These are phyloP conservation scores for Drosophila villosipedis DNA, from an alignment of 2,888 invertebrate species.

Conservation along the genomic window DNA sequence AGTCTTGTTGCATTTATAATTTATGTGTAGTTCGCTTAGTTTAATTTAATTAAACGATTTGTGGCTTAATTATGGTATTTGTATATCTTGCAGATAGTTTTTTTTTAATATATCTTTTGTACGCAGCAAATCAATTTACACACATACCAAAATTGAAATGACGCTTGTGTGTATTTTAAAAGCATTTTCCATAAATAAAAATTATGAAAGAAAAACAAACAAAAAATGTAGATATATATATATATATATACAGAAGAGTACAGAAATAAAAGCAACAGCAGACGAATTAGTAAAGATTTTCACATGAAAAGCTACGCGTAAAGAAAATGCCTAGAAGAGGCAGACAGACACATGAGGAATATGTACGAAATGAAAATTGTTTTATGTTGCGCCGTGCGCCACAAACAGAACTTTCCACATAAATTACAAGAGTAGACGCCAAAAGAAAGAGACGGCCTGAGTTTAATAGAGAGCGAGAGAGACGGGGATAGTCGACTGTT, in stretches of 20 bases:
- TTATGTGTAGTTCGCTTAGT: constrained; percentile 57
- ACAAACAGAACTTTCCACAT: constrained; percentile 69
- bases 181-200: constrained; percentile 81
- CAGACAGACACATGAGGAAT: constrained; percentile 10
- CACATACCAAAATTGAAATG: constrained; percentile 22
- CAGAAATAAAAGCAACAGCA: constrained; percentile 45
- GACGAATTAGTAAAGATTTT: constrained; percentile 78
- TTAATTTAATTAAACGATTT: constrained; percentile 64
- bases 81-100: constrained; percentile 28
- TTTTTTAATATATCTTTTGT: neutral
- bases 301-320: constrained; percentile 78
- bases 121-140: constrained; percentile 37
- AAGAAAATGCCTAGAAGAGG: constrained; percentile 33
- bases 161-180: constrained; percentile 57
- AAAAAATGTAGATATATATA: neutral
- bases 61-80: constrained; percentile 20
- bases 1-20: constrained; percentile 44
- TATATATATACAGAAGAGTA: neutral
- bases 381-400: constrained; percentile 66
- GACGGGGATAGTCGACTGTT: constrained; percentile 50
- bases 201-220: constrained; percentile 55
- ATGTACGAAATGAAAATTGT: constrained; percentile 72
- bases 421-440: constrained; percentile 63
- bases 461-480: neutral
- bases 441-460: neutral